Evolutionary conservation across 2,888 invertebrate species (phyloP), one percentile per base, ranked within the genome.

Genomic region (Cerastis leucographa): DNA sequence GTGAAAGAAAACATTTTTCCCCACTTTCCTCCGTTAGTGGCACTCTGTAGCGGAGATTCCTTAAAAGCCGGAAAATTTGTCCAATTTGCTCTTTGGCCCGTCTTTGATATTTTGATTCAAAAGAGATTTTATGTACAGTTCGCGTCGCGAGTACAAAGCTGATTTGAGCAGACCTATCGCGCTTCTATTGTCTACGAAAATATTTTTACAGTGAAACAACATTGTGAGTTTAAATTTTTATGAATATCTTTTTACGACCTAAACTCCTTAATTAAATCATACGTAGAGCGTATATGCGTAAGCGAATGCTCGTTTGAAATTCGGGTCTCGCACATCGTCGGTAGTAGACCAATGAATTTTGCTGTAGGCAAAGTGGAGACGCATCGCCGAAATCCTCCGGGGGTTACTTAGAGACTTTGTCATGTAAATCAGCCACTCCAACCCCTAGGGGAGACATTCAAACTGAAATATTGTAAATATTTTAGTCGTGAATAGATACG

Each of bases 341-440:
- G 80, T 74, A 87, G 83, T 78, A 82, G 82, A 71, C 87, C 86
- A 88, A 88, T 88, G 87, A 88, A 88, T 88, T 89, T 89, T 84
- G 87, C 80, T 82, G 83, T 88, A 88, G 83, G 88, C 81, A 85
- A 89, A 86, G 87, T 85, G 83, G 84, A 89, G 87, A 90, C 87
- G 87, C 88, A 89, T 87, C 89, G 83, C 90, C 91, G 83, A 92
- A 94, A 94, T 93, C 94, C 93, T 93, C 90, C 84, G 90, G 89
- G 92, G 92, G 92, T 92, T 92, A 93, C 93, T 94, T 92, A 92
- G 89, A 87, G 91, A 92, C 95, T 95, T 96, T 95, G 95, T 95
- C 93, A 96, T 96, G 96, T 92, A 95, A 96, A 96, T 95, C 92
- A 94, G 92, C 91, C 92, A 91, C 92, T 94, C 93, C 90, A 91